phyloP scores from a whole-genome alignment of 2,888 invertebrate genomes.

The Metacarcinus magister region DNA sequence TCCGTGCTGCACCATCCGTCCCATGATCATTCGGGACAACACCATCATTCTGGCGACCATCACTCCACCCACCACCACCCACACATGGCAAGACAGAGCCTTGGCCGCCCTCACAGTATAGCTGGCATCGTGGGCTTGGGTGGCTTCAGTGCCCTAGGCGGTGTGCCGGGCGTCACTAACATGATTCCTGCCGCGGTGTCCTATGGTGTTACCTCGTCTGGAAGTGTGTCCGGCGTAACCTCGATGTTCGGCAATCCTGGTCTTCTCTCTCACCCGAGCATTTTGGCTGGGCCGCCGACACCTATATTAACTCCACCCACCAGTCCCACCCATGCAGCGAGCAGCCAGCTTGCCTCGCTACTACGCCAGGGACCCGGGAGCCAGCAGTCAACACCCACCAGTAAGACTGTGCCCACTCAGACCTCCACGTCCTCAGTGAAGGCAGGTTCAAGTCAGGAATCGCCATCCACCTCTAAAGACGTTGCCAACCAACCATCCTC shows the following conservation, averaged over 20 bases:
- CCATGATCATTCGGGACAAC: conserved; percentile 52
- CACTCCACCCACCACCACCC: conserved; percentile 45
- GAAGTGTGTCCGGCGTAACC: conserved; percentile 67
- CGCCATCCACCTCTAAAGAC: conserved; percentile 30
- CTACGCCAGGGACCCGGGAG: conserved; percentile 42
- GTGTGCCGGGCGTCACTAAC: conserved; percentile 73
- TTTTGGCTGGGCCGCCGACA: conserved; percentile 70
- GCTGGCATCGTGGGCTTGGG: conserved; percentile 81
- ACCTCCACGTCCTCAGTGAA: conserved; percentile 63
- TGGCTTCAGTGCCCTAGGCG: conserved; percentile 79
- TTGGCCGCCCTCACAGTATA: conserved; percentile 82
- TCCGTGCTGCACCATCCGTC: conserved; percentile 70
- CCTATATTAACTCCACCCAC: conserved; percentile 77
- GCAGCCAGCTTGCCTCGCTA: conserved; percentile 67
- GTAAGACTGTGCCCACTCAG: conserved; percentile 72
- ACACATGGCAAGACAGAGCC: conserved; percentile 47
- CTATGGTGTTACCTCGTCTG: conserved; percentile 65
- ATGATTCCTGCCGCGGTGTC: background rate
- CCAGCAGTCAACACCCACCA: conserved; percentile 67
- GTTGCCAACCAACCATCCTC: conserved; percentile 6
- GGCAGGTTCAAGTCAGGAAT: conserved; percentile 34
- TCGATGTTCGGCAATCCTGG: conserved; percentile 76
- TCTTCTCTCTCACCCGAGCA: conserved; percentile 67
- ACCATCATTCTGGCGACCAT: background rate
- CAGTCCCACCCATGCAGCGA: conserved; percentile 75